These are phyloP conservation scores for Drosophila nr. perissopoda DNA, from an alignment of 2,888 invertebrate species.

Conservation along the genomic window DNA sequence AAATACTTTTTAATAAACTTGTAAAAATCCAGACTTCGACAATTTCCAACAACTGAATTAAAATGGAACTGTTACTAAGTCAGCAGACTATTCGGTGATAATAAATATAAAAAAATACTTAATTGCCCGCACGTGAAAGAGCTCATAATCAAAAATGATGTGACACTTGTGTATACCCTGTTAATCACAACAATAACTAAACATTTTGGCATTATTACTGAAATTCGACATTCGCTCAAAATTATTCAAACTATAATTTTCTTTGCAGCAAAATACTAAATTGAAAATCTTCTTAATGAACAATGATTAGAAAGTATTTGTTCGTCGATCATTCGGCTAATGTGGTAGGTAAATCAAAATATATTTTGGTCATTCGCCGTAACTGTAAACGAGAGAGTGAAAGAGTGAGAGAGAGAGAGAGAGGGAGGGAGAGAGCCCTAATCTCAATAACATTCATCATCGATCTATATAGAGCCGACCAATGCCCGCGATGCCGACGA, in stretches of 20 bases:
- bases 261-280: too few relatives aligned
- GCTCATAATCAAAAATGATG: neutral
- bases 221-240: neutral
- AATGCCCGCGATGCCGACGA: conserved; percentile 41
- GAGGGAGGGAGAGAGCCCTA: conserved; percentile 1
- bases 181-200: neutral
- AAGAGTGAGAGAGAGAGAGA: neutral
- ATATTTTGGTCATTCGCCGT: conserved; percentile 36
- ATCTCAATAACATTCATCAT: conserved; percentile 12
- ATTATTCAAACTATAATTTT: neutral
- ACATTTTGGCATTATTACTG: neutral
- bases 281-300: neutral
- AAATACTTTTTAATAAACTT: neutral
- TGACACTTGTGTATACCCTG: neutral
- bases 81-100: neutral
- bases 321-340: neutral
- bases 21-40: neutral
- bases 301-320: neutral
- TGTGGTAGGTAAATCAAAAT: conserved; percentile 16
- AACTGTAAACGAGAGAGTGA: neutral
- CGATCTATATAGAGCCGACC: conserved; percentile 42
- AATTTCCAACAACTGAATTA: neutral
- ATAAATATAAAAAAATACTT: neutral
- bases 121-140: neutral
- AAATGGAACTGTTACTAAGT: neutral